These are phyloP conservation scores for Athetis lepigone DNA, from an alignment of 2,888 invertebrate species.

Conservation along the genomic window DNA sequence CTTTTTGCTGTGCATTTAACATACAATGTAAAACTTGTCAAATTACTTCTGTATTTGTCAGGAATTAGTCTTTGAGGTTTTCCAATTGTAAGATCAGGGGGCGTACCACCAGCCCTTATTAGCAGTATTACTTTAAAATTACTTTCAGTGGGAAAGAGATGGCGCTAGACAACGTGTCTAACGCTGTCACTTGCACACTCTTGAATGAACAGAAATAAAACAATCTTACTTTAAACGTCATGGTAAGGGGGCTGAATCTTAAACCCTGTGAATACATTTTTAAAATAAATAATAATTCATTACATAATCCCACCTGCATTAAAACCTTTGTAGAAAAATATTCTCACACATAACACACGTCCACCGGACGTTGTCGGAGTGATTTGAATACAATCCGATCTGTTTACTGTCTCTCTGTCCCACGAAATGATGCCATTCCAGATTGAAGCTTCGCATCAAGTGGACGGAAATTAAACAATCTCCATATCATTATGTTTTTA, in stretches of 20 bases:
- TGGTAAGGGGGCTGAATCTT: too few species aligned
- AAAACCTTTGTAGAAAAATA: conserved; percentile 4
- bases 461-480: conserved; percentile 58
- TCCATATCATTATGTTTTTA: conserved; percentile 26
- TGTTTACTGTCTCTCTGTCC: conserved; percentile 40
- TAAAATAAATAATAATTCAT: background rate
- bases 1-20: background rate
- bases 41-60: background rate
- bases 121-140: too few species aligned
- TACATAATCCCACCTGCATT: background rate
- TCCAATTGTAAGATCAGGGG: too few species aligned
- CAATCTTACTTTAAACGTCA: too few species aligned
- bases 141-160: too few species aligned
- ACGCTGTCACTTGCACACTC: too few species aligned
- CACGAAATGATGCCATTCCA: conserved; percentile 33
- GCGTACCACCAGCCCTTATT: too few species aligned
- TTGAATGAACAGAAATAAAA: too few species aligned
- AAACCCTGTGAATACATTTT: too few species aligned
- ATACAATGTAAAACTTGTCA: background rate
- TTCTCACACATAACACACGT: conserved; percentile 28
- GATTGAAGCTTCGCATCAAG: conserved; percentile 22
- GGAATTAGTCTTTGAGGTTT: background rate
- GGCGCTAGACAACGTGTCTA: too few species aligned
- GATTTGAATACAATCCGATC: conserved; percentile 60
- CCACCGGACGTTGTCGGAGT: conserved; percentile 44